Percentiles rank a stretch among this genome's conserved stretches.
These are phyloP conservation scores for Panulirus ornatus DNA, from an alignment of 1,140 invertebrate genomes.

Conservation along the genomic window DNA sequence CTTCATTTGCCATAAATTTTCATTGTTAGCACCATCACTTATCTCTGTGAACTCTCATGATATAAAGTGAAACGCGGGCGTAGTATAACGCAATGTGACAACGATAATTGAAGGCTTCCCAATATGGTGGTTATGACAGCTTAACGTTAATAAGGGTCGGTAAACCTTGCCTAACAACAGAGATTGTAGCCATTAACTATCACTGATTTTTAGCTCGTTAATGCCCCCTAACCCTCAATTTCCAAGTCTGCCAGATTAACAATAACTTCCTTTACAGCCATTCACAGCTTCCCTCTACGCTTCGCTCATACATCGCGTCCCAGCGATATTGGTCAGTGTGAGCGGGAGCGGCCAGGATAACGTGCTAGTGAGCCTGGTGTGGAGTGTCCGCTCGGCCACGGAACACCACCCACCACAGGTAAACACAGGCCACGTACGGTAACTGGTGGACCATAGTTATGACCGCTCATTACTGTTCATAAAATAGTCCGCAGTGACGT, in stretches of 20 bases:
- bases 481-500: slow-evolving; percentile 59
- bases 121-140: slow-evolving; percentile 58
- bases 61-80: slow-evolving; percentile 52
- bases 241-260: slow-evolving; percentile 61
- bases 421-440: neutral
- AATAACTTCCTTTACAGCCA: slow-evolving; percentile 52
- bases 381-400: neutral
- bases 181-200: slow-evolving; percentile 57
- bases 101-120: slow-evolving; percentile 66
- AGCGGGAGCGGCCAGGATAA: too few species aligned
- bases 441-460: slow-evolving; percentile 53
- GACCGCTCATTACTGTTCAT: slow-evolving; percentile 68
- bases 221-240: slow-evolving; percentile 59
- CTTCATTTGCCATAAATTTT: slow-evolving; percentile 38
- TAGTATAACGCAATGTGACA: slow-evolving; percentile 61
- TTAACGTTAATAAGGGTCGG: slow-evolving; percentile 52
- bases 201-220: slow-evolving; percentile 65
- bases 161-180: slow-evolving; percentile 59
- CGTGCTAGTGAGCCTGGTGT: too few species aligned
- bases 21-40: slow-evolving; percentile 56
- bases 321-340: neutral
- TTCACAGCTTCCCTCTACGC: slow-evolving; percentile 17
- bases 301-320: neutral
- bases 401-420: neutral
- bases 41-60: slow-evolving; percentile 28